phyloP scores from a whole-genome alignment of 1,140 invertebrate species.

The Dufourea novaeangliae region DNA sequence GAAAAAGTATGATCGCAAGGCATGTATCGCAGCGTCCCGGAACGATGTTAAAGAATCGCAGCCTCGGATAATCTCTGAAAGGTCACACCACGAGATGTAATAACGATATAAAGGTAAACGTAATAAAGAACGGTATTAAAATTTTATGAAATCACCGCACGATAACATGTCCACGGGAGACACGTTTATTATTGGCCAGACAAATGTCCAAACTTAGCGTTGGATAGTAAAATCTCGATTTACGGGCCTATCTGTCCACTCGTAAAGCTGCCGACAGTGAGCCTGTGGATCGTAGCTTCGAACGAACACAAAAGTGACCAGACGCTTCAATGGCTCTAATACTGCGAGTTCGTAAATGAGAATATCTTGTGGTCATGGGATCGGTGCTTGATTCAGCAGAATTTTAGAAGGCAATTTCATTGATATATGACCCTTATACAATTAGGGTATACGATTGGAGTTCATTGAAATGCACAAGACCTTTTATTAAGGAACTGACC shows the following conservation, averaged over 20 bases:
- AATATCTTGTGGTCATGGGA: no score
- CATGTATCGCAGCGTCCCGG: not conserved
- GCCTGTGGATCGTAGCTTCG: not conserved
- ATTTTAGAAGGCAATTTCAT: no score
- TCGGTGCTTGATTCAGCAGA: no score
- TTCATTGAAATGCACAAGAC: no score
- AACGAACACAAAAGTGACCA: not conserved
- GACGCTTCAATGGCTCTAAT: not conserved
- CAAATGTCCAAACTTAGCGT: not conserved
- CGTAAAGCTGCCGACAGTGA: not conserved
- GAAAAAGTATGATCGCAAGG: not conserved
- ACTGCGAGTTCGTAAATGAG: not conserved
- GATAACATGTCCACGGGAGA: not conserved
- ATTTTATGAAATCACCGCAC: constrained; percentile 27
- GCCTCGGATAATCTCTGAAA: not conserved
- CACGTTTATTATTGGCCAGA: not conserved
- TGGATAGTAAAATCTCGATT: constrained; percentile 46
- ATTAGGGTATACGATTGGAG: no score
- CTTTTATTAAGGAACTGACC: no score
- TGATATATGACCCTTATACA: no score
- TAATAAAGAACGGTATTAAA: constrained; percentile 13
- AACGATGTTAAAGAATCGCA: not conserved
- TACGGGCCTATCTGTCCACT: not conserved
- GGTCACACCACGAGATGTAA: not conserved
- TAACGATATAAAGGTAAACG: not conserved